These are phyloP conservation scores for Calidris pugnax DNA, from an alignment of 2,113 vertebrate species.

Conservation along the genomic window DNA sequence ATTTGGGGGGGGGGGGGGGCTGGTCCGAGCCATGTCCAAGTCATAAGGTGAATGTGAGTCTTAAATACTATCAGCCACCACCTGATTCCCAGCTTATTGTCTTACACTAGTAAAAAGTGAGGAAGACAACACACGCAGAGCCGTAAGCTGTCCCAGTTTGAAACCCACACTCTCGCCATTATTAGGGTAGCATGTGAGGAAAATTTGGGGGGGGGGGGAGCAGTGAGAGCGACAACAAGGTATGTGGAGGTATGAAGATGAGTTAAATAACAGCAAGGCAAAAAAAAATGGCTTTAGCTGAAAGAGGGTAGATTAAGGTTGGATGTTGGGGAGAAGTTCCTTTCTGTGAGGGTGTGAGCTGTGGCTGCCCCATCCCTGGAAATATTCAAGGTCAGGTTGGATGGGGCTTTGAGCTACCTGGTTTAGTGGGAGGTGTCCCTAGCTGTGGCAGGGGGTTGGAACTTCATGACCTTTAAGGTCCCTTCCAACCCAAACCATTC, in stretches of 20 bases:
- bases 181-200: neutral
- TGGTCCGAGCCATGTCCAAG: neutral
- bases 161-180: neutral
- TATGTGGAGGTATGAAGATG: neutral
- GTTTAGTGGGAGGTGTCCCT: neutral
- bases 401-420: neutral
- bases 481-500: neutral
- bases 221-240: neutral
- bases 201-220: fast-evolving
- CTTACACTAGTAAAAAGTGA: neutral
- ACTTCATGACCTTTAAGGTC: neutral
- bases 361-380: neutral
- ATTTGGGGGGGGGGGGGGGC: too few species aligned
- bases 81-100: neutral
- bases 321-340: neutral
- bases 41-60: neutral
- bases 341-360: neutral
- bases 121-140: neutral
- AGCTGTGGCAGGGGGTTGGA: neutral
- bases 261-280: neutral
- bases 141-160: neutral
- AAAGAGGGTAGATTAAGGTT: neutral
- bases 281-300: neutral
- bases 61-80: neutral
- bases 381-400: neutral